Evolutionary conservation across 2,888 invertebrate species (phyloP).

Genomic region (Diplazon laetatorius): DNA sequence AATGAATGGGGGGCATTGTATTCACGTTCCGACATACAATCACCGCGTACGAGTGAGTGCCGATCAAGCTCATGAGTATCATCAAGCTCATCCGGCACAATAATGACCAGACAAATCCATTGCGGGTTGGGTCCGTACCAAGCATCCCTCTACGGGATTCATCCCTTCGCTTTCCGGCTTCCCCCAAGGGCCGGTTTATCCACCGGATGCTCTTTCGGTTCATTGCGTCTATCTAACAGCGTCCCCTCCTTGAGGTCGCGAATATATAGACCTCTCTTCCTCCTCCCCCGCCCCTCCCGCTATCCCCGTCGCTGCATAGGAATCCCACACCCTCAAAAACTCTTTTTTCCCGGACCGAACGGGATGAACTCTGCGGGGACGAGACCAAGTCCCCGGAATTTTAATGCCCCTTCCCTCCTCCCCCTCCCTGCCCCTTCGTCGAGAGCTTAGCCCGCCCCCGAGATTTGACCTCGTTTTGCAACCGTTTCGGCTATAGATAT

Average conservation of each 20-base stretch:
- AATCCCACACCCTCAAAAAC: no score
- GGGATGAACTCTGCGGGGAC: constrained; percentile 50
- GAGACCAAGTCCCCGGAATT: constrained; percentile 58
- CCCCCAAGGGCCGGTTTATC: neutral
- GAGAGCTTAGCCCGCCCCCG: constrained; percentile 59
- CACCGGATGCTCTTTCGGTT: constrained; percentile 27
- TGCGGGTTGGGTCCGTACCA: constrained; percentile 11
- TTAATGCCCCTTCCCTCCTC: constrained; percentile 47
- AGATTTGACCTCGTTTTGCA: constrained; percentile 62
- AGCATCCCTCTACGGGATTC: neutral
- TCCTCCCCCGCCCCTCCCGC: no score
- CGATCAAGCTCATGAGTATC: constrained; percentile 29
- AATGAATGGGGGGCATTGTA: no score
- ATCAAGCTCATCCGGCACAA: constrained; percentile 35
- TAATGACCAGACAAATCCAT: constrained; percentile 42
- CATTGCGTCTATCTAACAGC: constrained; percentile 58
- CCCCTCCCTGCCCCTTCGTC: constrained; percentile 27
- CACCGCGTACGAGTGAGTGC: neutral
- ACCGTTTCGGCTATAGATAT: constrained; percentile 52
- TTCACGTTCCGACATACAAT: no score
- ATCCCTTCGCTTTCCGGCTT: constrained; percentile 11
- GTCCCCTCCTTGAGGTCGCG: constrained; percentile 51
- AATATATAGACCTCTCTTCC: no score
- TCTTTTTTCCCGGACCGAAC: neutral
- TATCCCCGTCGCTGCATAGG: no score